Conservation (phyloP, 2,113 vertebrate species). For the Gulo gulo region DNA sequence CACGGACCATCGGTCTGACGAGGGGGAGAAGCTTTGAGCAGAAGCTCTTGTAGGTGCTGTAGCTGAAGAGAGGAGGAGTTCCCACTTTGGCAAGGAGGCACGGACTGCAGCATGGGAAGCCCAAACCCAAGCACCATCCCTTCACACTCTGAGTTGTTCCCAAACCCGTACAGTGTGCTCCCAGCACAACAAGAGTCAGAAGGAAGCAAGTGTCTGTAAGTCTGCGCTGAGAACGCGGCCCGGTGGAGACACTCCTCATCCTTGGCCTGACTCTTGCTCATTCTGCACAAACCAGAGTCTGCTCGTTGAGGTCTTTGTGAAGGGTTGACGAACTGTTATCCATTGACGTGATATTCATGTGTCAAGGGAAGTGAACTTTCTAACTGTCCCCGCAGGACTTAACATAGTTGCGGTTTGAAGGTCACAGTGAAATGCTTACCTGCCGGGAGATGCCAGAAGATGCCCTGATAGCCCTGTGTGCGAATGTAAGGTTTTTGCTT, state of each 20-base stretch:
- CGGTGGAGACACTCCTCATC: background rate
- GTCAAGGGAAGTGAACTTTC: background rate
- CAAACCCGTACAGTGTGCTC: background rate
- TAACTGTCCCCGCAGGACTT: background rate
- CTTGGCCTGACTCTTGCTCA: background rate
- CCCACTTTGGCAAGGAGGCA: too few species aligned
- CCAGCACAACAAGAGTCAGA: background rate
- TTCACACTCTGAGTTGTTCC: background rate
- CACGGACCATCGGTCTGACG: background rate
- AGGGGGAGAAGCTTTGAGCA: too few species aligned
- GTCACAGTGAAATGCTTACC: background rate
- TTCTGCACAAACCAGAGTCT: too few species aligned
- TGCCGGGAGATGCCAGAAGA: fast-evolving
- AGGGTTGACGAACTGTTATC: background rate
- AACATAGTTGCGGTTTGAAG: background rate
- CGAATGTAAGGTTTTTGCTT: fast-evolving
- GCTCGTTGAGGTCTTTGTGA: fast-evolving
- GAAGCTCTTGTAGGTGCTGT: background rate
- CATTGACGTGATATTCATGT: fast-evolving
- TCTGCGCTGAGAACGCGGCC: fast-evolving
- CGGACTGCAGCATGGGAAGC: background rate
- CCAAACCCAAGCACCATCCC: fast-evolving
- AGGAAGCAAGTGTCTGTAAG: too few species aligned
- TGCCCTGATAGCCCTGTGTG: fast-evolving
- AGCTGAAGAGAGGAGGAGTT: background rate